A percentile compares a stretch with the other conserved stretches of the same genome.
Conservation (phyloP, 2,113 vertebrate genomes). For the Peromyscus polionotus region DNA sequence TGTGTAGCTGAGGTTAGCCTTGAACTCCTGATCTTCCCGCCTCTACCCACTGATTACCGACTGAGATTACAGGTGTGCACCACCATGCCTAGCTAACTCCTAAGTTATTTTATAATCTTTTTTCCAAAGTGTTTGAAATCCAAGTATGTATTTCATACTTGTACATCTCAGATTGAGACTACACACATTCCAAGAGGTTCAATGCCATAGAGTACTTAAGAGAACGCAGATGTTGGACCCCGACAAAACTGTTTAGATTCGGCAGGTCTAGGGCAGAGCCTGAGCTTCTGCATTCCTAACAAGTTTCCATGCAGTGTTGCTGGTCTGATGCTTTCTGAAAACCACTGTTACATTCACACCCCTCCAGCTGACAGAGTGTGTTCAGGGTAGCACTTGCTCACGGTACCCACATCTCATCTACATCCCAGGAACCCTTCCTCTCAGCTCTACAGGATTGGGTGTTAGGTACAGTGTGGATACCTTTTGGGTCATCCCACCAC, state of each 20-base stretch:
- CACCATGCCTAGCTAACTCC: not conserved
- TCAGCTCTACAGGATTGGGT: not conserved
- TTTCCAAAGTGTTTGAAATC: constrained; percentile 9
- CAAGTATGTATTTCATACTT: not conserved
- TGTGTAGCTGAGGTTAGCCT: not conserved
- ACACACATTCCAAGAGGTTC: not conserved
- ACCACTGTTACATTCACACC: not conserved
- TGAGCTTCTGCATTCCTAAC: constrained; percentile 8
- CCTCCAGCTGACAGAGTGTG: not conserved
- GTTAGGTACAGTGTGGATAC: not conserved
- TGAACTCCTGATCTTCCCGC: not conserved
- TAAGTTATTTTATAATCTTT: constrained; percentile 1
- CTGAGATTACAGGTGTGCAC: not conserved
- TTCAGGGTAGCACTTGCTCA: not conserved
- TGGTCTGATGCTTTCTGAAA: constrained; percentile 14
- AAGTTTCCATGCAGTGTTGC: not conserved
- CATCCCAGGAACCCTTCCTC: not conserved
- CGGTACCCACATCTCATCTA: not conserved
- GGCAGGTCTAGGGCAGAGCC: not conserved
- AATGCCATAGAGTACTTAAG: not conserved
- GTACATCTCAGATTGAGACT: not conserved
- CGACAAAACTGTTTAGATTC: not conserved
- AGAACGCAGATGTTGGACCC: not conserved
- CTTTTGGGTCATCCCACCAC: not conserved
- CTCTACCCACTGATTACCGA: not conserved